Percentiles rank a stretch among this genome's conserved stretches.
Conservation (phyloP, 2,113 vertebrate species). For the Stercorarius parasiticus region DNA sequence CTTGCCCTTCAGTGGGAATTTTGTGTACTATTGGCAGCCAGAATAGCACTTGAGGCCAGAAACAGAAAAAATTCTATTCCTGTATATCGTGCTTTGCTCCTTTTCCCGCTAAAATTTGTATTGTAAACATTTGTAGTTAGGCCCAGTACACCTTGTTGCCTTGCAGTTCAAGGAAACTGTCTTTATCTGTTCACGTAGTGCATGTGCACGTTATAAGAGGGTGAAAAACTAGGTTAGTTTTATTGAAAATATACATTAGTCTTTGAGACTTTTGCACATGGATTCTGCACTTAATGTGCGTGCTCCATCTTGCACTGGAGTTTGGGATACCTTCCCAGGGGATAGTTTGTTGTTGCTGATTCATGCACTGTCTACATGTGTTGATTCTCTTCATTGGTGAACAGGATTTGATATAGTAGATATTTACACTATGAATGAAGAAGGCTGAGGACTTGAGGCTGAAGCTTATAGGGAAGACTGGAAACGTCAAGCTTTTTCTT, state of each 20-base stretch:
- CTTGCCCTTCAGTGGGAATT: conserved; percentile 41
- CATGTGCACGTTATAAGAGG: accelerated
- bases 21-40: not conserved
- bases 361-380: not conserved
- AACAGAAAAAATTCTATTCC: not conserved
- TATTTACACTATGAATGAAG: not conserved
- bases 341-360: not conserved
- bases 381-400: not conserved
- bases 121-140: not conserved
- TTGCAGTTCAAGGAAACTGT: not conserved
- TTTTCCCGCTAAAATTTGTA: not conserved
- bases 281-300: not conserved
- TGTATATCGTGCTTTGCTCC: not conserved
- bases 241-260: not conserved
- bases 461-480: not conserved
- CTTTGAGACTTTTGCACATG: not conserved
- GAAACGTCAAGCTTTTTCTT: not conserved
- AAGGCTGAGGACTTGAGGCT: not conserved
- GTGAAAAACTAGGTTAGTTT: not conserved
- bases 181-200: not conserved
- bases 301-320: not conserved
- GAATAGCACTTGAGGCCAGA: not conserved
- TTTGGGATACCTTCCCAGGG: not conserved
- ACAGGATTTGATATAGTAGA: not conserved
- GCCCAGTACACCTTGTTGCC: not conserved